Percentiles rank a stretch among this genome's conserved stretches.
Conservation (phyloP, 2,888 invertebrate genomes). For the Gisinianus flammeolus region DNA sequence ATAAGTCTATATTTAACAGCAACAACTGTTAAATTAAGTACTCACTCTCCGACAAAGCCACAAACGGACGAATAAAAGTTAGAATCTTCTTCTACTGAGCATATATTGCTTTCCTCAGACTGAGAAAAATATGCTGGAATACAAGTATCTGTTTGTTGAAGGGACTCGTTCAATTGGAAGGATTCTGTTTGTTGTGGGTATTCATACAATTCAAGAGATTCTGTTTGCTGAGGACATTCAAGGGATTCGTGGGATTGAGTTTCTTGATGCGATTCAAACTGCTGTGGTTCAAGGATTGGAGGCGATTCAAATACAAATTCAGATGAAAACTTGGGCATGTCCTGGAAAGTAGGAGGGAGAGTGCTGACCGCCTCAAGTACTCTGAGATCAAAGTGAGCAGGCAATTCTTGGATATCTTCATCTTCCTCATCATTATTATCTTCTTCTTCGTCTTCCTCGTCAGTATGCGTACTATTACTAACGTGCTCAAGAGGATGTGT, state of each 20-base stretch:
- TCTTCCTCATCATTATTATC: too few relatives aligned
- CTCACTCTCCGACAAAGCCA: neutral
- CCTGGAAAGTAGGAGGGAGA: neutral
- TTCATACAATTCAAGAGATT: neutral
- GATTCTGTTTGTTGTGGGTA: neutral
- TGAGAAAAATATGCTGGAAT: too few relatives aligned
- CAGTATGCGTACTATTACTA: too few relatives aligned
- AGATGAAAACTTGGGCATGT: too few relatives aligned
- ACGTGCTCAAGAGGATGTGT: neutral
- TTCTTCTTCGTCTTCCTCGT: too few relatives aligned
- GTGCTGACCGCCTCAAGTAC: neutral
- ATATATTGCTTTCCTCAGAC: too few relatives aligned
- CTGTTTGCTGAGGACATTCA: neutral
- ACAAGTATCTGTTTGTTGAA: neutral
- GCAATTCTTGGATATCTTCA: too few relatives aligned
- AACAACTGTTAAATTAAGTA: too few relatives aligned
- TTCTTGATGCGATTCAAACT: too few relatives aligned
- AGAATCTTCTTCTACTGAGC: neutral
- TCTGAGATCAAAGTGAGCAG: neutral
- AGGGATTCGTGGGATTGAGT: neutral
- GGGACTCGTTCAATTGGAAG: neutral
- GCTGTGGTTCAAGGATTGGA: too few relatives aligned
- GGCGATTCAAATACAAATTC: too few relatives aligned
- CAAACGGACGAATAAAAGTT: neutral
- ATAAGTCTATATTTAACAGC: too few relatives aligned